These are phyloP conservation scores for Chalcosyrphus nemorum DNA, from an alignment of 2,888 invertebrate species.

Conservation along the genomic window DNA sequence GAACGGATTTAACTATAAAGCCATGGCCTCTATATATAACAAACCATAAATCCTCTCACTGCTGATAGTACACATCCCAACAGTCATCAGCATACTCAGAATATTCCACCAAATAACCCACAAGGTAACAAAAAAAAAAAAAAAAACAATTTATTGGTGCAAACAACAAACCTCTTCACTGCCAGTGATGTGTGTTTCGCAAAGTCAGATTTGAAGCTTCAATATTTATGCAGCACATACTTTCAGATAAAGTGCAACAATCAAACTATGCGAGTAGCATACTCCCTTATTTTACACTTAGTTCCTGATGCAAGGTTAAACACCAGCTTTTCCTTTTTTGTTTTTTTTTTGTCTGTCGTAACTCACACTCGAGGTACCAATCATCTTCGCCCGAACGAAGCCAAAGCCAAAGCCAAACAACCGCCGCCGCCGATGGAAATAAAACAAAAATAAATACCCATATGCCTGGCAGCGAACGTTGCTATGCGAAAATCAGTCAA, in stretches of 20 bases:
- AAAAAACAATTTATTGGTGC: too few relatives aligned
- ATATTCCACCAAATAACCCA: too few relatives aligned
- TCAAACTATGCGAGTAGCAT: not conserved
- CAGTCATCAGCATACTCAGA: too few relatives aligned
- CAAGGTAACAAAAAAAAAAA: too few relatives aligned
- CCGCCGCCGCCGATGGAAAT: slow-evolving; percentile 14
- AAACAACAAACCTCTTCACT: too few relatives aligned
- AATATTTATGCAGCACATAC: not conserved
- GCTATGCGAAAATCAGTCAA: slow-evolving; percentile 66
- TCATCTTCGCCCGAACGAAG: slow-evolving; percentile 27
- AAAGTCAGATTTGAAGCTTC: too few relatives aligned
- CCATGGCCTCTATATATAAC: too few relatives aligned
- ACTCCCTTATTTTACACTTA: slow-evolving; percentile 17
- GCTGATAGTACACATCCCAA: too few relatives aligned
- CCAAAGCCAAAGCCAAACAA: slow-evolving; percentile 21
- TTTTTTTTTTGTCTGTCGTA: slow-evolving; percentile 22
- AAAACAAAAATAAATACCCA: slow-evolving; percentile 6
- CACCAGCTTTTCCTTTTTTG: not conserved
- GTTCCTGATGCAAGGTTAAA: not conserved
- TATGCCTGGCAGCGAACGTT: slow-evolving; percentile 33
- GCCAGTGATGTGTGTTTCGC: too few relatives aligned
- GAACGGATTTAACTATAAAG: too few relatives aligned
- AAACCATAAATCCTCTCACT: too few relatives aligned
- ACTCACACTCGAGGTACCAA: slow-evolving; percentile 61
- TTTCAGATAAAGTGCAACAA: not conserved